phyloP scores from a whole-genome alignment of 1,140 invertebrate genomes.

The Leguminivora glycinivorella region DNA sequence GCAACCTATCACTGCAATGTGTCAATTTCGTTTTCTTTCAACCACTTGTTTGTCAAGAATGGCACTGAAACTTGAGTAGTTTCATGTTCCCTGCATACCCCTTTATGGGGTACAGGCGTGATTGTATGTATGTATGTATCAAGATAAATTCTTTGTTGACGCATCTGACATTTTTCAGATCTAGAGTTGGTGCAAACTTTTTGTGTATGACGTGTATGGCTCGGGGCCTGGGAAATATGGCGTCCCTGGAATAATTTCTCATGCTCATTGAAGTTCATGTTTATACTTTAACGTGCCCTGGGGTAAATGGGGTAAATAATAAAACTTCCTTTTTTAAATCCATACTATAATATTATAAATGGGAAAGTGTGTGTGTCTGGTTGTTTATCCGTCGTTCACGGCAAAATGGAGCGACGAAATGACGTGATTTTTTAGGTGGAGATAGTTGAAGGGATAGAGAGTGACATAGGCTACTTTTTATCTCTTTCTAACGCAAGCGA shows the following conservation, averaged over 20 bases:
- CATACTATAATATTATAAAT: neutral
- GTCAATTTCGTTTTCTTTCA: too few relatives aligned
- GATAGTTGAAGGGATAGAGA: too few relatives aligned
- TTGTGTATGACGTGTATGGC: conserved; percentile 1
- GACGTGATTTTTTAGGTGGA: too few relatives aligned
- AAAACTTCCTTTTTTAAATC: neutral
- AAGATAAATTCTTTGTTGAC: neutral
- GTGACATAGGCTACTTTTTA: too few relatives aligned
- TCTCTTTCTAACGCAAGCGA: too few relatives aligned
- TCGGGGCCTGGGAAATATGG: neutral
- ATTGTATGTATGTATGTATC: too few relatives aligned
- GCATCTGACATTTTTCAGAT: neutral
- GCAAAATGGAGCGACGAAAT: neutral
- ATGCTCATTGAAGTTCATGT: neutral
- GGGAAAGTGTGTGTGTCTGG: neutral
- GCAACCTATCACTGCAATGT: too few relatives aligned
- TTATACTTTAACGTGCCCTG: neutral
- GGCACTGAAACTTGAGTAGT: too few relatives aligned
- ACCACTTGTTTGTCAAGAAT: too few relatives aligned
- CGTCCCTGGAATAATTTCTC: neutral
- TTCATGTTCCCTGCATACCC: too few relatives aligned
- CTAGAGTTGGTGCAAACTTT: neutral
- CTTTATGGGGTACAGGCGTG: too few relatives aligned
- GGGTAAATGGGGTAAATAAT: neutral
- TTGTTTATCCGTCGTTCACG: too few relatives aligned